These are phyloP conservation scores for Rotaria socialis DNA, from an alignment of 2,888 invertebrate genomes.

Conservation along the genomic window DNA sequence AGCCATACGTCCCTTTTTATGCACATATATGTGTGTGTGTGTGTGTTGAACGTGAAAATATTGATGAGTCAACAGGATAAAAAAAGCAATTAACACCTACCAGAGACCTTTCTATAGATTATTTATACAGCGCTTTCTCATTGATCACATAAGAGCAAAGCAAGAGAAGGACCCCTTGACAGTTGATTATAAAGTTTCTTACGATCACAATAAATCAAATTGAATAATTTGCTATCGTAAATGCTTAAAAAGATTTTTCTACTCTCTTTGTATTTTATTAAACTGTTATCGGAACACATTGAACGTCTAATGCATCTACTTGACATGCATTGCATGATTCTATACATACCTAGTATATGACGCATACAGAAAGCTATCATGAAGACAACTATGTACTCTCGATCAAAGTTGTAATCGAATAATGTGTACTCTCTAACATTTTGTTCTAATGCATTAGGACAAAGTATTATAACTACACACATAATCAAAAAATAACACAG, in stretches of 20 bases:
- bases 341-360: background rate
- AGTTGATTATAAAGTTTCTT: background rate
- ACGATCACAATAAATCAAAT: background rate
- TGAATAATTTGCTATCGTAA: background rate
- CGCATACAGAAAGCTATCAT: background rate
- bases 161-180: background rate
- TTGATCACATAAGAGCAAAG: background rate
- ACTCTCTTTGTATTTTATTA: background rate
- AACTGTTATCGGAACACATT: background rate
- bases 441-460: too few species aligned
- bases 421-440: too few species aligned
- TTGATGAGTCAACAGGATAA: background rate
- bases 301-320: background rate
- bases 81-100: background rate
- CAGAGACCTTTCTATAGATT: background rate
- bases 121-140: background rate
- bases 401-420: background rate
- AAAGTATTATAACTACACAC: too few species aligned
- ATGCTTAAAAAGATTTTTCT: background rate
- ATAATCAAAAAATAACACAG: too few species aligned
- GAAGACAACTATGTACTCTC: background rate
- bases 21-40: background rate
- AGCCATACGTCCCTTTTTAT: too few species aligned
- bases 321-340: background rate
- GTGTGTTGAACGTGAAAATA: background rate